phyloP scores from a whole-genome alignment of 2,797 vertebrate genomes.

The Synanceia verrucosa region DNA sequence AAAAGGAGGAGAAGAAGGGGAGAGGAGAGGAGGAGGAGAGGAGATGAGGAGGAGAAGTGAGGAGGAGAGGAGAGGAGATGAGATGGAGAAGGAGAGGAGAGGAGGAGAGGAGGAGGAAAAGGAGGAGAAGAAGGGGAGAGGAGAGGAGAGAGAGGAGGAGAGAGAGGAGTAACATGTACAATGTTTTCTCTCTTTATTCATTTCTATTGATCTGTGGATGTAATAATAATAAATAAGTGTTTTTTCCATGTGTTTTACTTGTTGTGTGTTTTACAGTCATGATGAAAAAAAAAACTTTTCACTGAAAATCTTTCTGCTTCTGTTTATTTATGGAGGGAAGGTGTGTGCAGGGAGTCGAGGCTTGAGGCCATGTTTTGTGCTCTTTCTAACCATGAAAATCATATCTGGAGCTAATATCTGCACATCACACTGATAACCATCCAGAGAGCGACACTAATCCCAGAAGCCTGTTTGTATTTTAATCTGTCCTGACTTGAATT shows the following conservation, averaged over 20 bases:
- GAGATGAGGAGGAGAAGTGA: too few relatives aligned
- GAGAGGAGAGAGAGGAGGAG: too few relatives aligned
- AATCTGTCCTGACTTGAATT: constrained; percentile 23
- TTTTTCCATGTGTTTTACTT: background rate
- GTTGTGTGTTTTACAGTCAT: background rate
- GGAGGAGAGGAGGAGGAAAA: too few relatives aligned
- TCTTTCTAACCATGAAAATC: background rate
- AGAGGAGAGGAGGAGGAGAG: background rate
- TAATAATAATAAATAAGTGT: too few relatives aligned
- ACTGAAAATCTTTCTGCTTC: background rate
- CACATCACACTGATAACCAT: constrained; percentile 7
- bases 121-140: too few relatives aligned
- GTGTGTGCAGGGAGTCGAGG: background rate
- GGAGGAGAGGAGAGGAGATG: too few relatives aligned
- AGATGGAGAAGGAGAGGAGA: too few relatives aligned
- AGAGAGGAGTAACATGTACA: too few relatives aligned
- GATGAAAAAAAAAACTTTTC: background rate
- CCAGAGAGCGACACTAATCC: constrained; percentile 6
- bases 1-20: too few relatives aligned
- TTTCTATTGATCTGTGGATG: too few relatives aligned
- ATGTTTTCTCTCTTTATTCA: too few relatives aligned
- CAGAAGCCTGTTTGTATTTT: background rate
- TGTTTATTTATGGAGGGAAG: background rate
- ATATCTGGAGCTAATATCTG: background rate
- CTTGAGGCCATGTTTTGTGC: background rate